phyloP scores from a whole-genome alignment of 2,113 vertebrate species.

The Aptenodytes patagonicus region DNA sequence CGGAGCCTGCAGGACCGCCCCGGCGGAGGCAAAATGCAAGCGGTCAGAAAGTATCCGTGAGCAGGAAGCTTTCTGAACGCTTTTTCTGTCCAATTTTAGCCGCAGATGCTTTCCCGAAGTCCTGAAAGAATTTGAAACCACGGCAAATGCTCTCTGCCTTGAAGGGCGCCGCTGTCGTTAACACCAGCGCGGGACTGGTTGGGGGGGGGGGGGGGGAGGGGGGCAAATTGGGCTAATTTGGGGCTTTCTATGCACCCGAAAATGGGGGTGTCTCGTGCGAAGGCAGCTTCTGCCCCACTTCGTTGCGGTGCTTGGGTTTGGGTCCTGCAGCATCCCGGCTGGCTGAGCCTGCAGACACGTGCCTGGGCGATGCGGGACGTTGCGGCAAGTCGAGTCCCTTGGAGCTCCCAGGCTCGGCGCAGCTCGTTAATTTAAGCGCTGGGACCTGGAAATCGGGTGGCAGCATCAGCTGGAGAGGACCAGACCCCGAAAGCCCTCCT shows the following conservation, averaged over 20 bases:
- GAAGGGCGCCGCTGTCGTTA: fast-evolving
- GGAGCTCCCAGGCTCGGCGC: neutral
- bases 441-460: neutral
- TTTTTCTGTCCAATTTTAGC: neutral
- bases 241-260: neutral
- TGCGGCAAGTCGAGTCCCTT: neutral
- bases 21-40: neutral
- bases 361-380: neutral
- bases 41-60: fast-evolving
- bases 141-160: neutral
- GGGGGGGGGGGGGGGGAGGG: too few relatives aligned
- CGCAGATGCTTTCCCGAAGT: neutral
- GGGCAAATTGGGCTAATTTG: neutral
- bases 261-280: fast-evolving
- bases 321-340: neutral
- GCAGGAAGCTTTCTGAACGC: neutral
- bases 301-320: neutral
- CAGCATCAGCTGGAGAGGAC: neutral
- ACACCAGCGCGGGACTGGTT: neutral
- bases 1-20: fast-evolving
- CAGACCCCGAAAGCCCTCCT: neutral
- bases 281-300: neutral
- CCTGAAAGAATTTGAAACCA: neutral
- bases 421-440: neutral
- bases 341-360: neutral